Evolutionary conservation across 2,888 invertebrate species (phyloP), one percentile per base, ranked within the genome.

Genomic region (Rhingia campestris): DNA sequence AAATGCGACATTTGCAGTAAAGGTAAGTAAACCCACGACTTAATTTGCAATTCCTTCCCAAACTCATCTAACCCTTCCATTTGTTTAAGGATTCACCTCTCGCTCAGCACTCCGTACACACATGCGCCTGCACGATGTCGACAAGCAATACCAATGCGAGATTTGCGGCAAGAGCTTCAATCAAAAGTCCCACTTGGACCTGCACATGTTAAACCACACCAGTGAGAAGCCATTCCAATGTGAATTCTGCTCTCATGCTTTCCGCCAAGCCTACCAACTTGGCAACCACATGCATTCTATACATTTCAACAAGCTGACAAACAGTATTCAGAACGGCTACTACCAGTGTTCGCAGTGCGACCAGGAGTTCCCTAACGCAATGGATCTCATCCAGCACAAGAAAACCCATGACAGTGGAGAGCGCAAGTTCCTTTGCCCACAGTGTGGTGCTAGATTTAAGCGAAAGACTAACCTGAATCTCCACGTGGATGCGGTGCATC

Each of bases 1-100:
- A 88, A 88, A 59, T 88, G 88, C 32, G 86, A 87, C 56, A 87
- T 87, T 58, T 88, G 88, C 47, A 69, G 86, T 45, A 88, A 88
- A 86, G 86, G 86, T 86, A 4, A 14, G 58, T 35, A 14, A 6
- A 22, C 0, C 0, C 53, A 9, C 53, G 22, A 22, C 2, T 22
- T 22, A 22, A 22, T 22, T 22, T 5, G 12, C 1, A 47, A 30
- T 2, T 9, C 6, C 6, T 6, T 32, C 39, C 10, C 35, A 51
- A 14, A 22, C 4, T 30, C 3, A 4, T 7, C 6, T n/a, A 14
- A 43, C 3, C 5, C 6, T 30, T 45, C 56, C 14, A 3, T 4
- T 6, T 9, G 4, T 51, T 32, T 2, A 4, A 81, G 87, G 86
- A 49, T 87, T 88, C 39, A 84, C 87, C 4, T 87, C 87, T 47